Conservation (phyloP, 2,113 vertebrate species). For the Urocynchramus pylzowi region DNA sequence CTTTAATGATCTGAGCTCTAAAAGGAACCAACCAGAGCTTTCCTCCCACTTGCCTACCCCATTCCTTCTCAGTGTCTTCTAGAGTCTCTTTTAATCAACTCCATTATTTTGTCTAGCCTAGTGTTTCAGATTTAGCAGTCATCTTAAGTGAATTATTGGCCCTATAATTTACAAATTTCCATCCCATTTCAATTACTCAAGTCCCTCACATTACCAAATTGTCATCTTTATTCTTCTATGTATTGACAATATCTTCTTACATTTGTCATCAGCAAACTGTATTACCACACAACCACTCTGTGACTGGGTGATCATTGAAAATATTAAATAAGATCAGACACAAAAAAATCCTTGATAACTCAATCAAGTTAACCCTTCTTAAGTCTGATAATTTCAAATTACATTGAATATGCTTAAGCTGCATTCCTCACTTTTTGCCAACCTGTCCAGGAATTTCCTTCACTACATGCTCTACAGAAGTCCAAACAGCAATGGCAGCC, state of each 20-base stretch:
- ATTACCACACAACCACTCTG: background rate
- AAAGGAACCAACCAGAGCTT: fast-evolving
- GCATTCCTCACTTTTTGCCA: background rate
- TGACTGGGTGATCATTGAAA: background rate
- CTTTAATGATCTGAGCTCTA: background rate
- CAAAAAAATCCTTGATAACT: background rate
- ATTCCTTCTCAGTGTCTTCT: fast-evolving
- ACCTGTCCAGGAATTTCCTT: background rate
- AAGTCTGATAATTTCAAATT: background rate
- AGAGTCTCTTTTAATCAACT: background rate
- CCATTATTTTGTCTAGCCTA: background rate
- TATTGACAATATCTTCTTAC: background rate
- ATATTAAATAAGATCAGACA: background rate
- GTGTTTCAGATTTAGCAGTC: background rate
- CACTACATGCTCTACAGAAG: background rate
- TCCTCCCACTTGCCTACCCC: background rate
- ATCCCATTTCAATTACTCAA: background rate
- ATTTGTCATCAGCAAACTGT: background rate
- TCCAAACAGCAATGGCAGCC: background rate
- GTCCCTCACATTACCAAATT: background rate
- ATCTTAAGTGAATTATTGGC: background rate
- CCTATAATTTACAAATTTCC: background rate
- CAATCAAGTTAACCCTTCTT: background rate
- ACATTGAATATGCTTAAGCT: background rate
- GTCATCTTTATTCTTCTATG: background rate